These are phyloP conservation scores for Atherinosoma microstoma DNA, from an alignment of 2,797 vertebrate species.

Conservation along the genomic window DNA sequence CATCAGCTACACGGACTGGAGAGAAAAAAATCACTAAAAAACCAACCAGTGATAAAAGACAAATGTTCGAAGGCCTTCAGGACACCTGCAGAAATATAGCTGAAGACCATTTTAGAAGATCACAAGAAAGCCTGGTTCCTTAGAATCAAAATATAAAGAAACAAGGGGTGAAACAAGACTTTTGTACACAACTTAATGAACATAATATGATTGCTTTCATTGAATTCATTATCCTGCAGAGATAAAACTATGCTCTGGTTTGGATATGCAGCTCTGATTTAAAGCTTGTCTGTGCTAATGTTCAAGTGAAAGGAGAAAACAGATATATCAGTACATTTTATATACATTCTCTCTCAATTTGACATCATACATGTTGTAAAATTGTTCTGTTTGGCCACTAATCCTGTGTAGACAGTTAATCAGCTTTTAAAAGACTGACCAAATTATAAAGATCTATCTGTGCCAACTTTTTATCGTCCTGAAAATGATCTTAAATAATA, in stretches of 20 bases:
- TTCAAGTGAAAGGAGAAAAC: background rate
- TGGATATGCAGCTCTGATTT: background rate
- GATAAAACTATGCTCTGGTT: background rate
- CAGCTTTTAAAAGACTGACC: background rate
- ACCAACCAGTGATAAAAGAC: background rate
- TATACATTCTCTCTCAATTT: background rate
- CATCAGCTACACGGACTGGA: too few relatives aligned
- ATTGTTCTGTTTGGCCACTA: background rate
- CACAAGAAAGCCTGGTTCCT: too few relatives aligned
- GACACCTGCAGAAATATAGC: too few relatives aligned
- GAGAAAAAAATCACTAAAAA: background rate
- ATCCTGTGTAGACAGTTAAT: background rate
- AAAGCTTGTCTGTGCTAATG: background rate
- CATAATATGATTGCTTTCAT: too few relatives aligned
- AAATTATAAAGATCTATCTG: background rate
- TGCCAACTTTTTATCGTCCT: background rate
- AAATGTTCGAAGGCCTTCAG: too few relatives aligned
- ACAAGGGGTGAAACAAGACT: too few relatives aligned
- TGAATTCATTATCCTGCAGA: background rate
- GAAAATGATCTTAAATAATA: background rate
- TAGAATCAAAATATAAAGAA: too few relatives aligned
- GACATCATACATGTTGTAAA: background rate
- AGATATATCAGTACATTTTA: background rate
- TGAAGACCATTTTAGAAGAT: too few relatives aligned
- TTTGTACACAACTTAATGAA: too few relatives aligned